Percentiles rank a stretch among this genome's conserved stretches.
phyloP scores from a whole-genome alignment of 2,113 vertebrate genomes.

The Pogonocichla stellata region DNA sequence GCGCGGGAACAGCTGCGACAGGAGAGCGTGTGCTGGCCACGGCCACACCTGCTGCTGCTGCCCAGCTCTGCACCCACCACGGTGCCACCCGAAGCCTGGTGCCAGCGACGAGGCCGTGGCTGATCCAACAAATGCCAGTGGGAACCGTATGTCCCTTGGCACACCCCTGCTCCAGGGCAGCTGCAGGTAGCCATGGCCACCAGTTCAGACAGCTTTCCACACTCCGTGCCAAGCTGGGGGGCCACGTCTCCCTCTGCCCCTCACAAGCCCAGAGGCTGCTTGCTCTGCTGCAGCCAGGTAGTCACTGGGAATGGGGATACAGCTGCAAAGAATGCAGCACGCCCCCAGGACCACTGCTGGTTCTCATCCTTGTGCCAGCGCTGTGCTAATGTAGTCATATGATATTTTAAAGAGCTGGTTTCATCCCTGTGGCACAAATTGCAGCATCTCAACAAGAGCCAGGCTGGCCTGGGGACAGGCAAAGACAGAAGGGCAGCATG shows the following conservation, averaged over 20 bases:
- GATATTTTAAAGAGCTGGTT: neutral
- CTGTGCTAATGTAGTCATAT: neutral
- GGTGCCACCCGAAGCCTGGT: neutral
- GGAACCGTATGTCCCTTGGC: rapidly evolving
- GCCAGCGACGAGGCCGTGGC: rapidly evolving
- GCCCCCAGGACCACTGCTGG: neutral
- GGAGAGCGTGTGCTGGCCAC: neutral
- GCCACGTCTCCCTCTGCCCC: rapidly evolving
- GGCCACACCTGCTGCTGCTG: neutral
- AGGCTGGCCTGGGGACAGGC: neutral
- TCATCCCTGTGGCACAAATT: neutral
- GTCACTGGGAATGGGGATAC: neutral
- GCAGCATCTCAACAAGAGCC: neutral
- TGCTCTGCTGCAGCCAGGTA: neutral
- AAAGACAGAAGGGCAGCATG: neutral
- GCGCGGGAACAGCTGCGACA: slow-evolving; percentile 85
- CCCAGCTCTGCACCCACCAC: neutral
- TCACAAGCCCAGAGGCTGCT: neutral
- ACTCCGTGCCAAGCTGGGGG: neutral
- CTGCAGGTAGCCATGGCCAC: neutral
- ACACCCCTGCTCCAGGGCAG: rapidly evolving
- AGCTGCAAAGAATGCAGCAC: neutral
- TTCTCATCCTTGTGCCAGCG: neutral
- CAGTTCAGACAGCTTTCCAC: neutral
- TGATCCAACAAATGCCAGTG: neutral